Percentiles rank a stretch among this genome's conserved stretches.
phyloP scores from a whole-genome alignment of 2,797 vertebrate species.

The Amblyopsis hoosieri region DNA sequence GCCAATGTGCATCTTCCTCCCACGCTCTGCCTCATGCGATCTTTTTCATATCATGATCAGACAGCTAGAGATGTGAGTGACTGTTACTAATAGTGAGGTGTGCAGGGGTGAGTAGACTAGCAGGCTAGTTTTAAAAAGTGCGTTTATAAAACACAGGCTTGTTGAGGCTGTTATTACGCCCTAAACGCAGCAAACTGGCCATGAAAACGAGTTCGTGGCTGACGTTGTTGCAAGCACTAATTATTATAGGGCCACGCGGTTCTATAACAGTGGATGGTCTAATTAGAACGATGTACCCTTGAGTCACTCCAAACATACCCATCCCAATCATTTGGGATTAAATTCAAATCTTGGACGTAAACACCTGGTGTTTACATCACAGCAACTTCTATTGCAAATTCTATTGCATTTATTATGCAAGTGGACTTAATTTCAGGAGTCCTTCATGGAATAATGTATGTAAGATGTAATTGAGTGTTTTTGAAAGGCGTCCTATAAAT shows the following conservation, averaged over 20 bases:
- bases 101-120: neutral
- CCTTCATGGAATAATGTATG: no score
- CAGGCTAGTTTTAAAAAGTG: no score
- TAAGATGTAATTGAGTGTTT: conserved; percentile 27
- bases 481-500: conserved; percentile 7
- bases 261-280: conserved; percentile 43
- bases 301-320: conserved; percentile 60
- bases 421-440: conserved; percentile 41
- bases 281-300: conserved; percentile 51
- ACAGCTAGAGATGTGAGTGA: neutral
- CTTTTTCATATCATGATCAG: no score
- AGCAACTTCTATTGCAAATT: conserved; percentile 66
- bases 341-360: conserved; percentile 71
- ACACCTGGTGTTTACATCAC: conserved; percentile 41
- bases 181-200: neutral
- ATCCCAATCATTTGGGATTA: conserved; percentile 62
- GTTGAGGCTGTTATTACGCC: neutral
- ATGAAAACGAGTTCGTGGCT: conserved; percentile 8
- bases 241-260: conserved; percentile 15
- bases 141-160: neutral
- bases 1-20: neutral
- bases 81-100: neutral
- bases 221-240: conserved; percentile 44
- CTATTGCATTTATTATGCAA: conserved; percentile 72
- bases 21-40: no score